These are phyloP conservation scores for Podabrus alpinus DNA, from an alignment of 2,888 invertebrate genomes.

Conservation along the genomic window DNA sequence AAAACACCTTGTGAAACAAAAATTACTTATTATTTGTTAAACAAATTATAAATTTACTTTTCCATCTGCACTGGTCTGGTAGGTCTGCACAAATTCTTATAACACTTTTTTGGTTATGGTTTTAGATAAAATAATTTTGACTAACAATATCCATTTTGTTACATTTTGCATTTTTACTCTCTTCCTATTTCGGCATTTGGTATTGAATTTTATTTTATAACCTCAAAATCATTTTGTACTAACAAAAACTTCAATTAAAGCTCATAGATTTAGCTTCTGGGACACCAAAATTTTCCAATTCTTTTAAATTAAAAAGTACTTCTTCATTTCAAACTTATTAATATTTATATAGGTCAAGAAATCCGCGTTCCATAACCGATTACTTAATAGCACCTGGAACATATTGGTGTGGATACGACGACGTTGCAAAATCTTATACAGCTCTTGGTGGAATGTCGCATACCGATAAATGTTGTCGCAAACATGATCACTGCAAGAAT, in stretches of 20 bases:
- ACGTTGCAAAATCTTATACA: conserved; percentile 61
- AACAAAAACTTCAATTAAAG: not conserved
- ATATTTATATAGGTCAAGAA: conserved; percentile 16
- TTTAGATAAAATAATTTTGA: not conserved
- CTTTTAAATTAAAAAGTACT: not conserved
- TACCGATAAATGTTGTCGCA: conserved; percentile 74
- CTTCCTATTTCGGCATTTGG: not conserved
- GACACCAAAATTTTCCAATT: not conserved
- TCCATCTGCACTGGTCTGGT: not conserved
- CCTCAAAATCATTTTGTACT: not conserved
- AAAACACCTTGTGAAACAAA: no score
- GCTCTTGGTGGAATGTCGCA: conserved; percentile 63
- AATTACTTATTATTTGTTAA: no score
- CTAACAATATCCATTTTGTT: not conserved
- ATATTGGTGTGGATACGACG: conserved; percentile 75
- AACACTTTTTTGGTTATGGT: not conserved
- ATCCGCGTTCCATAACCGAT: conserved; percentile 15
- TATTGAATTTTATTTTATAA: not conserved
- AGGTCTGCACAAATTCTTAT: not conserved
- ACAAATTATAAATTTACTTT: not conserved
- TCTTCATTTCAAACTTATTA: not conserved
- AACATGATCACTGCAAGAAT: conserved; percentile 72
- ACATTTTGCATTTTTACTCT: not conserved
- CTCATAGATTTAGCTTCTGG: not conserved
- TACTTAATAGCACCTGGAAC: conserved; percentile 68